Conservation (phyloP, 2,797 vertebrate genomes). For the Lateolabrax maculatus region DNA sequence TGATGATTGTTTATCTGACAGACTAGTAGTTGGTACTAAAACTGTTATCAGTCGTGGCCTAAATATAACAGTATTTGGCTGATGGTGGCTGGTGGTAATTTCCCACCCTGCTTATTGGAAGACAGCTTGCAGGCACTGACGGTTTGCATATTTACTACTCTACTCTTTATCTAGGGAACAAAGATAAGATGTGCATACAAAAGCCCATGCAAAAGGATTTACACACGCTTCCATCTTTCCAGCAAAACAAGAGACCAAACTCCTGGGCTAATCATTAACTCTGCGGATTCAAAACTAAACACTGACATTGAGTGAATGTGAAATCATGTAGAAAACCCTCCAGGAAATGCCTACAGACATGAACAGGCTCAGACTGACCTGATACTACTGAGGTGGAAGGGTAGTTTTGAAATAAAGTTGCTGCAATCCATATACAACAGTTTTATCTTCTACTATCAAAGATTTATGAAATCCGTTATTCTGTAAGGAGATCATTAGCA, state of each 20-base stretch:
- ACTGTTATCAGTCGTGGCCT: constrained; percentile 16
- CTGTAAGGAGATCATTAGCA: not conserved
- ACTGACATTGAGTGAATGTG: constrained; percentile 34
- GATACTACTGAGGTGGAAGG: rapidly evolving
- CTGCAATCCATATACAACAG: not conserved
- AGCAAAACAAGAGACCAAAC: constrained; percentile 55
- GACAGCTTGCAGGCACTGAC: constrained; percentile 77
- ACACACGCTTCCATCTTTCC: constrained; percentile 55
- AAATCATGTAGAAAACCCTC: constrained; percentile 56
- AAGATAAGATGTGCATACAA: constrained; percentile 80
- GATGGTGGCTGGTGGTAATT: constrained; percentile 51
- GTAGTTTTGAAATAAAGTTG: not conserved
- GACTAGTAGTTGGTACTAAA: constrained; percentile 8
- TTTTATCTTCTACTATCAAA: not conserved
- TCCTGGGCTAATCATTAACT: constrained; percentile 69
- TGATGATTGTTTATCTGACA: not conserved
- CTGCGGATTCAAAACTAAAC: constrained; percentile 50
- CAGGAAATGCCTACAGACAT: constrained; percentile 66
- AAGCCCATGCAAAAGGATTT: constrained; percentile 49
- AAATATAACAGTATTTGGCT: constrained; percentile 31
- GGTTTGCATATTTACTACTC: constrained; percentile 74
- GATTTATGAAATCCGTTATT: not conserved
- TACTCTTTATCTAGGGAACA: constrained; percentile 71
- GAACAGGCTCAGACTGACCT: not conserved
- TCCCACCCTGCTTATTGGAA: constrained; percentile 43